Conservation (phyloP, 1,140 invertebrate genomes). For the Anthonomus grandis region DNA sequence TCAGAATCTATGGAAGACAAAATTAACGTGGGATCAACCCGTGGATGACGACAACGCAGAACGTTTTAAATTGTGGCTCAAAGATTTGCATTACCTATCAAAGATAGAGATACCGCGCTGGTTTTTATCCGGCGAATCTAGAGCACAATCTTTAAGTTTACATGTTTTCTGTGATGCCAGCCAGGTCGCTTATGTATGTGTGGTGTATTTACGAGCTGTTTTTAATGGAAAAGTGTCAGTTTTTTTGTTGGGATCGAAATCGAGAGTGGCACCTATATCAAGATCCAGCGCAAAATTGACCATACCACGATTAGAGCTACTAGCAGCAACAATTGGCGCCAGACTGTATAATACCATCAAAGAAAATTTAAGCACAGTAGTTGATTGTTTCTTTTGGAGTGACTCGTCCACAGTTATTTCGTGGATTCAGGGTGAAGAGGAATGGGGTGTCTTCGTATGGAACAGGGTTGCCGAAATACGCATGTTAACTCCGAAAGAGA, state of each 20-base stretch:
- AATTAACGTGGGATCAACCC: conserved; percentile 7
- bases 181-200: conserved; percentile 13
- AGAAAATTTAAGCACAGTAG: not conserved
- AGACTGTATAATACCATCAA: conserved; percentile 2
- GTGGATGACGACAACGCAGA: conserved; percentile 12
- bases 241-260: conserved; percentile 29
- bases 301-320: conserved; percentile 38
- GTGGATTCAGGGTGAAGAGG: conserved; percentile 31
- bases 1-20: conserved; percentile 12
- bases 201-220: conserved; percentile 22
- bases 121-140: conserved; percentile 1
- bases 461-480: conserved; percentile 42
- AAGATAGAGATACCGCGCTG: conserved; percentile 24
- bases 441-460: conserved; percentile 37
- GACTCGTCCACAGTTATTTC: conserved; percentile 30
- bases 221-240: conserved; percentile 6
- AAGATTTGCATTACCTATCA: conserved; percentile 11
- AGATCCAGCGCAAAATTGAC: conserved; percentile 19
- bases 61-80: conserved; percentile 18
- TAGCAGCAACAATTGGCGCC: conserved; percentile 23
- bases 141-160: conserved; percentile 5
- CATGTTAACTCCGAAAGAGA: conserved; percentile 29
- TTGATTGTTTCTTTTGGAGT: not conserved
- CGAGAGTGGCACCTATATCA: conserved; percentile 32
- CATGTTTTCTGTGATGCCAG: conserved; percentile 21